Base-by-base conservation (phyloP, 2,113 vertebrate genomes). In the Gila orcuttii region DNA sequence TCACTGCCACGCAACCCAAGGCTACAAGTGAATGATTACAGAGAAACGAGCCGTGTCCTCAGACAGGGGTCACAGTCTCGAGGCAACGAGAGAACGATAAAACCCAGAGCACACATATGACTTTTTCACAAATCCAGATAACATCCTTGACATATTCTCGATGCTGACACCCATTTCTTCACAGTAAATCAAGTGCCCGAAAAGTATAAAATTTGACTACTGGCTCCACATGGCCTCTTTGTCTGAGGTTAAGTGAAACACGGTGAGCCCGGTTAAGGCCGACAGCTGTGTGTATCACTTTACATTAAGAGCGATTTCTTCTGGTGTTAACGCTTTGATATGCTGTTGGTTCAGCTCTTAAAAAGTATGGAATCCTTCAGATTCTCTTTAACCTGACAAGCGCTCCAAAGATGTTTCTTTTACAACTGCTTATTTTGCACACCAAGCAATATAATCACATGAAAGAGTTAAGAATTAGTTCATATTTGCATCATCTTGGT, bases 21-120 rank as follows among this genome's bases (percentile, higher is more conserved):
- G 92, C 87, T 89, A 92, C 91, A 85, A 84, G 93, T 93, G 84
- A 95, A 94, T 94, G 93, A 95, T 95, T 95, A 94, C 90, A 89
- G 66, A 89, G 84, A 84, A 77, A 89, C 85, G 87, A 57, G 17
- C 85, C 86, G 87, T 92, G 91, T 94, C 93, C 93, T 94, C 85
- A 90, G 55, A 71, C 80, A 87, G 84, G 79, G 92, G 93, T 94
- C 93, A 94, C 79, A 71, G 9, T 73, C 75, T 79, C 50, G 59
- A 82, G 55, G 78, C 55, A 55, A 77, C 59, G 39, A 77, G 74
- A 78, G 50, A 64, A 85, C 33, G 66, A 79, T 60, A 76, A 85
- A 76, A 84, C 66, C 69, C 79, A 76, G 57, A 68, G 82, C 45
- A 28, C 55, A 81, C 66, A 36, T 80, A 82, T 59, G 68, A 75